Conservation (phyloP, 1,140 invertebrate species). For the Drosophila nigrodunni region DNA sequence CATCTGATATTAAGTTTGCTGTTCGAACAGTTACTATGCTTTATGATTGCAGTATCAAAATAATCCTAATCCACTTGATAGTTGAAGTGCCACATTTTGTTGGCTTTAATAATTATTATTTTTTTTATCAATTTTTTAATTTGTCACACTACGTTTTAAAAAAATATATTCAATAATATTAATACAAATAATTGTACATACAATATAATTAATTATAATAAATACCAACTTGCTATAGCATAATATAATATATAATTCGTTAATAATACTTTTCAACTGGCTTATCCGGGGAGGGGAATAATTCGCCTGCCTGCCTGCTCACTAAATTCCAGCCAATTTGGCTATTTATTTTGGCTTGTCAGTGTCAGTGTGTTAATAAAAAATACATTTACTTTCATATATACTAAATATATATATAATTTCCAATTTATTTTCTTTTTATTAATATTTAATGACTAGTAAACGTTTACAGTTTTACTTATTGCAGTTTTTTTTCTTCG, state of each 20-base stretch:
- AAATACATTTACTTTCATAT: slow-evolving; percentile 66
- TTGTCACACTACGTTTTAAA: slow-evolving; percentile 77
- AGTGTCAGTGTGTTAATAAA: slow-evolving; percentile 71
- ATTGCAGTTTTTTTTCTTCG: slow-evolving; percentile 34
- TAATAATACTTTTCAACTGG: slow-evolving; percentile 78
- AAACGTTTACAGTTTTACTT: slow-evolving; percentile 72
- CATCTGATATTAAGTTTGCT: slow-evolving; percentile 2
- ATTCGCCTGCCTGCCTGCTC: slow-evolving; percentile 30
- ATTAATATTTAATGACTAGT: slow-evolving; percentile 74
- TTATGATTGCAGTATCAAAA: neutral
- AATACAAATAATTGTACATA: slow-evolving; percentile 79
- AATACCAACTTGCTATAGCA: slow-evolving; percentile 81
- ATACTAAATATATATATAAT: slow-evolving; percentile 33
- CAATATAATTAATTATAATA: slow-evolving; percentile 74
- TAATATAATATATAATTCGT: slow-evolving; percentile 68
- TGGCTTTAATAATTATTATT: neutral
- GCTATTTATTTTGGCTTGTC: slow-evolving; percentile 45
- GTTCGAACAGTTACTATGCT: neutral
- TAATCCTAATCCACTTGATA: neutral
- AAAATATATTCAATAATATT: slow-evolving; percentile 80
- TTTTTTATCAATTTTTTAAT: slow-evolving; percentile 12
- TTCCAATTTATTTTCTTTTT: slow-evolving; percentile 34
- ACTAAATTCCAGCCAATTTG: slow-evolving; percentile 61
- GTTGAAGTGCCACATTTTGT: slow-evolving; percentile 2
- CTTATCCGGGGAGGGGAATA: slow-evolving; percentile 12